phyloP scores from a whole-genome alignment of 2,888 invertebrate genomes.

The Cyclophora albipunctata region DNA sequence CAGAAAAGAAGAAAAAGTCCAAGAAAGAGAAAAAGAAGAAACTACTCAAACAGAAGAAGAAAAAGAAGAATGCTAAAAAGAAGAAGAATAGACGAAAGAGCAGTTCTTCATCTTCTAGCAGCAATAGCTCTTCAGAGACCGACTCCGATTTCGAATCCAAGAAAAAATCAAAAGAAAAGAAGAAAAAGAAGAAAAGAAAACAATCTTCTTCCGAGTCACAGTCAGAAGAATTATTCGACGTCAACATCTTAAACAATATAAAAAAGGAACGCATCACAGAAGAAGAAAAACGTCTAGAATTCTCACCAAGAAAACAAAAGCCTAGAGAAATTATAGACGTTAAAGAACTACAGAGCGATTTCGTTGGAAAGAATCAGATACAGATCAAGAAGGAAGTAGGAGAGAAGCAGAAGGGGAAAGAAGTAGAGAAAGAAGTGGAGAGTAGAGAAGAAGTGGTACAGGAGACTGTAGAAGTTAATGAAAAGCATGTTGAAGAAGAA shows the following conservation, averaged over 20 bases:
- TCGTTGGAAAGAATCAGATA: constrained; percentile 53
- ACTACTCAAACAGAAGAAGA: constrained; percentile 45
- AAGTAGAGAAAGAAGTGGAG: neutral
- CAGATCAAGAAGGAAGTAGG: constrained; percentile 52
- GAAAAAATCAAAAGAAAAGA: constrained; percentile 28
- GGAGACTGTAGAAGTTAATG: constrained; percentile 9
- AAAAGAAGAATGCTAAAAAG: constrained; percentile 45
- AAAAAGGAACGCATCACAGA: constrained; percentile 61
- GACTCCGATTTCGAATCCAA: constrained; percentile 33
- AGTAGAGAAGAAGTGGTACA: constrained; percentile 3
- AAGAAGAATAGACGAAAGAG: constrained; percentile 43
- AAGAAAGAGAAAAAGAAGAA: constrained; percentile 54
- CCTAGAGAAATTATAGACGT: constrained; percentile 63
- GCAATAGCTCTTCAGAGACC: constrained; percentile 30
- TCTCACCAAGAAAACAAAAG: constrained; percentile 48
- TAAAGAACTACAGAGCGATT: constrained; percentile 62
- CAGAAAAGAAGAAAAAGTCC: constrained; percentile 43
- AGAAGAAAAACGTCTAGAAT: constrained; percentile 49
- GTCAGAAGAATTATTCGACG: constrained; percentile 55
- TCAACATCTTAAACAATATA: constrained; percentile 60
- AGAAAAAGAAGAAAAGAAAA: constrained; percentile 37
- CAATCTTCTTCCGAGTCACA: constrained; percentile 41
- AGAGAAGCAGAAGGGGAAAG: constrained; percentile 15
- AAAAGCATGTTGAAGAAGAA: constrained; percentile 1
- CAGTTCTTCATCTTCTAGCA: constrained; percentile 27